These are phyloP conservation scores for Trisateles emortualis DNA, from an alignment of 2,888 invertebrate species.

Conservation along the genomic window DNA sequence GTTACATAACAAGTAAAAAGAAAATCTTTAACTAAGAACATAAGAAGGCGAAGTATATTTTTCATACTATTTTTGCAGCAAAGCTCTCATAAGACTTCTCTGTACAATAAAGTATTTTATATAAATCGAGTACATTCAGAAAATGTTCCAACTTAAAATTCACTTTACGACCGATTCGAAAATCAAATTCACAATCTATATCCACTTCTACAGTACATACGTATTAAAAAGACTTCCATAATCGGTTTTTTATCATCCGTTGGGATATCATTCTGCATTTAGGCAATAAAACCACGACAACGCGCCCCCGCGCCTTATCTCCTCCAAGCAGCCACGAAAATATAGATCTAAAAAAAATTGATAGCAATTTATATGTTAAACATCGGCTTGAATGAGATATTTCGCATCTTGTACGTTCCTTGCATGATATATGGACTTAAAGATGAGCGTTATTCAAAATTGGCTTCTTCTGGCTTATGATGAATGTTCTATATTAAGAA, in stretches of 20 bases:
- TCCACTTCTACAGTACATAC: constrained; percentile 39
- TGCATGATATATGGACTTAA: constrained; percentile 55
- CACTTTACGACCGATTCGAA: constrained; percentile 22
- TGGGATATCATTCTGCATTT: constrained; percentile 64
- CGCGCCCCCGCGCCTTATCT: constrained; percentile 69
- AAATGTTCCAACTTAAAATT: constrained; percentile 20
- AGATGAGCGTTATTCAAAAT: constrained; percentile 47
- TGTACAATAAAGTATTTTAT: not conserved
- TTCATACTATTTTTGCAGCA: not conserved
- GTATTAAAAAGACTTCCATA: constrained; percentile 51
- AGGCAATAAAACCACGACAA: constrained; percentile 67
- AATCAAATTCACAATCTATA: constrained; percentile 43
- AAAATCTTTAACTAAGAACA: not conserved
- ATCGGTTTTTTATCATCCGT: constrained; percentile 61
- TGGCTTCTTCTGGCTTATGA: constrained; percentile 37
- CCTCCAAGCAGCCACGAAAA: constrained; percentile 68
- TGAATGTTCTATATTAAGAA: constrained; percentile 30
- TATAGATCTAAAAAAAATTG: constrained; percentile 80
- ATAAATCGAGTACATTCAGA: not conserved
- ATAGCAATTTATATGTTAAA: constrained; percentile 84
- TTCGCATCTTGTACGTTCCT: constrained; percentile 65
- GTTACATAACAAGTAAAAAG: not conserved
- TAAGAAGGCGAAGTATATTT: not conserved
- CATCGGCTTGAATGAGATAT: constrained; percentile 77
- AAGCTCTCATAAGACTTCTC: not conserved